Evolutionary conservation across 2,888 invertebrate genomes (phyloP).

Genomic region (Trilocha varians): DNA sequence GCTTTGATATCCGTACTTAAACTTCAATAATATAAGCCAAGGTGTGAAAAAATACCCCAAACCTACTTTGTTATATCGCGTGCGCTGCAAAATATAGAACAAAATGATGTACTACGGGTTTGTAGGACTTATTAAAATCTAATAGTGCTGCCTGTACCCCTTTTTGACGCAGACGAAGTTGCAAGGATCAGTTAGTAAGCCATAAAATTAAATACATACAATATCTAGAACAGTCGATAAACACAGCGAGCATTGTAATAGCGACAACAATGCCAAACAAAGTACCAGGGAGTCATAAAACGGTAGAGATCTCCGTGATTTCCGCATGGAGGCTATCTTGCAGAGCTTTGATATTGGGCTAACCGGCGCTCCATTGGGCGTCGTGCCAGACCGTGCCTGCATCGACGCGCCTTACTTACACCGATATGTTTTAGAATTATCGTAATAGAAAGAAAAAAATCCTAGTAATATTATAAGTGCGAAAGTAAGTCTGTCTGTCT

Average conservation of each 20-base stretch:
- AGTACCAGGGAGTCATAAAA: conserved; percentile 16
- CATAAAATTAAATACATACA: background rate
- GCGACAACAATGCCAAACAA: conserved; percentile 1
- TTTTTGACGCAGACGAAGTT: no score
- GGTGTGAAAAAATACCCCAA: no score
- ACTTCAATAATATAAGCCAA: no score
- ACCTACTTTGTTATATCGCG: no score
- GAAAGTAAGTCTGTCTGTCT: no score
- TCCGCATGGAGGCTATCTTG: conserved; percentile 8
- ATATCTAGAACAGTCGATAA: background rate
- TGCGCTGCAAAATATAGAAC: no score
- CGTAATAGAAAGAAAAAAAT: no score
- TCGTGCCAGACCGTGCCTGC: conserved; percentile 4
- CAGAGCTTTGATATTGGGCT: conserved; percentile 13
- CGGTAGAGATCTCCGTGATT: conserved; percentile 11
- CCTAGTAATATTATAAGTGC: no score
- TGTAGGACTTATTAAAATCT: no score
- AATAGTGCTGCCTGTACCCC: no score
- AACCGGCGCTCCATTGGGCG: conserved; percentile 12
- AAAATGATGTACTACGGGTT: no score
- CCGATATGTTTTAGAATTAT: background rate
- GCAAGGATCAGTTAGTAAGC: no score
- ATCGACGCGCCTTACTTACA: background rate
- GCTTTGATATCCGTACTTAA: conserved; percentile 13
- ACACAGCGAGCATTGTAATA: background rate